Evolutionary conservation across 2,113 vertebrate species (phyloP), one percentile per base, ranked within the genome.

Genomic region (Bothrops jararaca): DNA sequence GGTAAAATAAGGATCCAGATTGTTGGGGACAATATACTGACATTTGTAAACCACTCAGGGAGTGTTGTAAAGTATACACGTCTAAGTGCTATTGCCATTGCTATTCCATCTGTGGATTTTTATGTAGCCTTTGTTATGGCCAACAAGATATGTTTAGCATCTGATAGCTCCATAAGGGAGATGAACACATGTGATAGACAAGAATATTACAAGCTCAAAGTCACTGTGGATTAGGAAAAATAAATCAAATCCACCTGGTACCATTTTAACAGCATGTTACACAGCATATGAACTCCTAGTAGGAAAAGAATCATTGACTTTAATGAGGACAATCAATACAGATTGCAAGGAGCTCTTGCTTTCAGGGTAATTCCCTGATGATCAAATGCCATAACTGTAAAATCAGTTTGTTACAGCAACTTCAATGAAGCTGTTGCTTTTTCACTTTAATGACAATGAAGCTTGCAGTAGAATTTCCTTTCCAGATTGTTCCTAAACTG

Each of bases 391-490:
- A 9, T 87, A 86, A 87, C 56, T 39, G 23, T 87, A 87, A 92
- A 64, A 92, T 50, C 54, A 54, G 2, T 91, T 93, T 18, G 0
- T 87, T 42, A 0, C 92, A 90, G 93, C 64, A 12, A 56, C 93
- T 89, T 88, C 23, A 88, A 0, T n/a, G 3, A 39, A 3, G 86
- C 1, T n/a, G 91, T 95, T 93, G 74, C 2, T 52, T 39, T 52
- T 53, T 15, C 34, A 56, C 2, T 90, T 29, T 50, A 5, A 22
- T 88, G 12, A 6, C 94, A 89, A 3, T 26, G 45, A 34, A 42
- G 4, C 8, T 48, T 0, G 20, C 0, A 0, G n/a, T 0, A 7
- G 86, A 57, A 2, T 60, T 88, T 0, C 0, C 90, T 57, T 0
- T 64, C 90, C 90, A 50, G 69, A 57, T 90, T 0, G 0, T 86